phyloP scores from a whole-genome alignment of 2,113 vertebrate species.

The Desmodus rotundus region DNA sequence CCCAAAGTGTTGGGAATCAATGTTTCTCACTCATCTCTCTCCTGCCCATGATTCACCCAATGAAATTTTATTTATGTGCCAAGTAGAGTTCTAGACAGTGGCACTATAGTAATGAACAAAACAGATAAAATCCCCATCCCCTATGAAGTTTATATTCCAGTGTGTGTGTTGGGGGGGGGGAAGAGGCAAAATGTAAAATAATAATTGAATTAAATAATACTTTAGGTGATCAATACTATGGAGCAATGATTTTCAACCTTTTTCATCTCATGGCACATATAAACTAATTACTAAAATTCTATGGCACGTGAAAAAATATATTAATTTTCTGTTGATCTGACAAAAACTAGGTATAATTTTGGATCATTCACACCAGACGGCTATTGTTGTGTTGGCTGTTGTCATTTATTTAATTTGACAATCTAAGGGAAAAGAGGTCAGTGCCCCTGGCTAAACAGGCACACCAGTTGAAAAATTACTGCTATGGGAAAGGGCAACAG shows the following conservation, averaged over 20 bases:
- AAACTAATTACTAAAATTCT: background rate
- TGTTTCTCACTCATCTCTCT: background rate
- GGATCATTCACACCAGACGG: background rate
- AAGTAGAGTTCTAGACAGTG: slow-evolving; percentile 20
- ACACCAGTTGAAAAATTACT: background rate
- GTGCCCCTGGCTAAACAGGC: background rate
- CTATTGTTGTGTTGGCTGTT: background rate
- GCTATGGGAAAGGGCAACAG: background rate
- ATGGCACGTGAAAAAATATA: background rate
- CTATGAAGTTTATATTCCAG: background rate
- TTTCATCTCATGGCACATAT: background rate
- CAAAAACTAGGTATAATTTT: background rate
- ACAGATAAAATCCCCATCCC: background rate
- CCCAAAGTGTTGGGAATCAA: background rate
- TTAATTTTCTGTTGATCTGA: background rate
- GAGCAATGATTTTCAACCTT: background rate
- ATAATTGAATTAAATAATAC: background rate
- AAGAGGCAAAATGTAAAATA: background rate
- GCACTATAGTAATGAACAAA: background rate
- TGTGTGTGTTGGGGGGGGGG: background rate
- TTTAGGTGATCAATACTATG: background rate
- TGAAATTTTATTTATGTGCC: background rate
- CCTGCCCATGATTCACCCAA: background rate
- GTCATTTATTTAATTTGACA: background rate
- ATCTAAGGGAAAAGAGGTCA: background rate